Percentiles rank a stretch among this genome's conserved stretches.
These are phyloP conservation scores for Periophthalmodon schlosseri DNA, from an alignment of 2,113 vertebrate genomes.

Conservation along the genomic window DNA sequence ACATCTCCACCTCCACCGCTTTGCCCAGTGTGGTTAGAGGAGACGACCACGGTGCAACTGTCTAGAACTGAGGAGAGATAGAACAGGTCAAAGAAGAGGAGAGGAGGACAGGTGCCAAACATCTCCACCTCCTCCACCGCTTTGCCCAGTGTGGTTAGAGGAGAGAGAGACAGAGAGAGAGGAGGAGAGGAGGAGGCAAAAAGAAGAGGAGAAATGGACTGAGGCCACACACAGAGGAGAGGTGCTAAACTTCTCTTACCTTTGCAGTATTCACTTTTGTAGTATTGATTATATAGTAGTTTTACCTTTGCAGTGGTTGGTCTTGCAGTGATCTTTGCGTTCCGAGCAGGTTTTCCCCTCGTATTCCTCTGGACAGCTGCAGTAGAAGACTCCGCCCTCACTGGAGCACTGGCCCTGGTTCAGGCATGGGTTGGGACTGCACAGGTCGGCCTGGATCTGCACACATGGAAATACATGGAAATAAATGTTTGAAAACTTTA, in stretches of 20 bases:
- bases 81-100: too few species aligned
- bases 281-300: too few species aligned
- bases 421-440: conserved; percentile 88
- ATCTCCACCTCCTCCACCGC: conserved; percentile 35
- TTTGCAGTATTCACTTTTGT: background rate
- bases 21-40: conserved; percentile 77
- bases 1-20: conserved; percentile 51
- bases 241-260: background rate
- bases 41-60: conserved; percentile 88
- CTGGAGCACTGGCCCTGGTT: conserved; percentile 87
- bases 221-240: background rate
- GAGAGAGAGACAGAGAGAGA: background rate
- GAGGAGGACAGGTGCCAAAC: conserved; percentile 80
- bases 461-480: background rate
- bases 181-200: too few species aligned
- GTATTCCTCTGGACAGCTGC: conserved; percentile 86
- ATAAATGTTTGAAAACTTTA: too few species aligned
- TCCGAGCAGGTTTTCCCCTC: conserved; percentile 91
- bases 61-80: conserved; percentile 83
- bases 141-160: conserved; percentile 69
- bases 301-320: conserved; percentile 87
- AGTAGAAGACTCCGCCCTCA: conserved; percentile 86
- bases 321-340: conserved; percentile 91
- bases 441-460: conserved; percentile 85
- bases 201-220: too few species aligned